Evolutionary conservation across 2,797 vertebrate genomes (phyloP).

Genomic region (Novumbra hubbsi): DNA sequence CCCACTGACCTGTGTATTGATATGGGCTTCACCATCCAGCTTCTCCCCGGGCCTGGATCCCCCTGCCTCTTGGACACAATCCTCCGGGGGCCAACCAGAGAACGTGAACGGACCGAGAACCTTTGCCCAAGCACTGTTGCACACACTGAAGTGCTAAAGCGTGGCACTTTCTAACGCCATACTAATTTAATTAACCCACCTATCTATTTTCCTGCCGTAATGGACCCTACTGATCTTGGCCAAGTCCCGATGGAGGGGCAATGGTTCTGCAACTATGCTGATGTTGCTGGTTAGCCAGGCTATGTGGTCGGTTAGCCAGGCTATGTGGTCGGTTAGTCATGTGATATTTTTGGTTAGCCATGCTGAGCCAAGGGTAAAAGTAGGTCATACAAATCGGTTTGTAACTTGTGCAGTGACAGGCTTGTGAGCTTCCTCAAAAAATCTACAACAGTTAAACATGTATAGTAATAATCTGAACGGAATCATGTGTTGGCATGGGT

Average conservation of each 20-base stretch:
- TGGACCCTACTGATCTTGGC: not conserved
- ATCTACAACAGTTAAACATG: not conserved
- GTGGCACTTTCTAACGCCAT: not conserved
- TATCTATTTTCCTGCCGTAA: not conserved
- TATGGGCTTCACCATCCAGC: not conserved
- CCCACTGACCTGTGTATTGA: constrained; percentile 1
- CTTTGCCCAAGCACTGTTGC: not conserved
- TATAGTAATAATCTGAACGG: not conserved
- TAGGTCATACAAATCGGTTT: not conserved
- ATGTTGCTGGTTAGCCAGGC: not conserved
- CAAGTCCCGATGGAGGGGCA: not conserved
- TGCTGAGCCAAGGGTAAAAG: not conserved
- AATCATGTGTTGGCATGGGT: not conserved
- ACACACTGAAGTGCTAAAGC: not conserved
- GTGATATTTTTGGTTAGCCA: not conserved
- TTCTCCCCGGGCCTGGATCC: not conserved
- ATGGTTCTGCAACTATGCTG: not conserved
- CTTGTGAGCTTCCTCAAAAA: not conserved
- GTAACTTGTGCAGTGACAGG: not conserved
- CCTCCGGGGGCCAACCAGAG: constrained; percentile 2
- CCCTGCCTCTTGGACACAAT: not conserved
- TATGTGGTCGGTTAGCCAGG: not conserved
- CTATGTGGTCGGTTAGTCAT: too few species aligned
- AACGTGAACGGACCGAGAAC: not conserved
- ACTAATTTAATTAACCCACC: not conserved